Conservation (phyloP, 2,797 vertebrate genomes). For the Periophthalmus magnuspinnatus region DNA sequence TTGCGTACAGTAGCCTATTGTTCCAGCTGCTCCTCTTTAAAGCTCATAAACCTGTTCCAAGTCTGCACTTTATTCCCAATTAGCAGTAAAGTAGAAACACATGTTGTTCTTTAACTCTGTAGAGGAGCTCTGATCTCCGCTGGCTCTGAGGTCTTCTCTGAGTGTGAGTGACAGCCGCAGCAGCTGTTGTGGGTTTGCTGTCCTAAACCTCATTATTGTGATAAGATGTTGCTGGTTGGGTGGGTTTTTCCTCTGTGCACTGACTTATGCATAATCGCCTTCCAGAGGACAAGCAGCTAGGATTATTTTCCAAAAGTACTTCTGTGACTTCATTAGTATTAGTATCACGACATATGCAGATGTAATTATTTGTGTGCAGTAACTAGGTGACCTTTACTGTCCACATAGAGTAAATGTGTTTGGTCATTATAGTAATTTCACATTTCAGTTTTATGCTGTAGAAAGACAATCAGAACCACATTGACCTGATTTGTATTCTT, state of each 20-base stretch:
- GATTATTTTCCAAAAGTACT: conserved; percentile 2
- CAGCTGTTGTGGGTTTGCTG: conserved; percentile 1
- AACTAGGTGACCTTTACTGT: neutral
- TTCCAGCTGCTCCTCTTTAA: conserved; percentile 2
- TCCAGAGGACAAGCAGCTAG: neutral
- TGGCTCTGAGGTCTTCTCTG: neutral
- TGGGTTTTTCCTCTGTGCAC: conserved; percentile 1
- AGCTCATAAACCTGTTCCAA: conserved; percentile 9
- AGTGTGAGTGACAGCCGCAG: conserved; percentile 2
- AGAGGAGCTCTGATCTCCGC: neutral
- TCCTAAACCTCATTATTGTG: conserved; percentile 8
- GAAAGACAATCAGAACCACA: too few species aligned
- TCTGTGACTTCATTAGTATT: neutral
- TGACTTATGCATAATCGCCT: conserved; percentile 1
- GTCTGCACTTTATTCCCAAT: conserved; percentile 4
- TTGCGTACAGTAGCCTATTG: neutral
- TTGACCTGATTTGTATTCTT: too few species aligned
- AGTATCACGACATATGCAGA: neutral
- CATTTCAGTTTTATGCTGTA: too few species aligned
- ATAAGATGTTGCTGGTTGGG: conserved; percentile 4
- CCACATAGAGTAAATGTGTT: neutral
- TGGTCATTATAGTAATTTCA: neutral
- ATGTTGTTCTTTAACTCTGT: conserved; percentile 5
- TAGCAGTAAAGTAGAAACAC: conserved; percentile 7
- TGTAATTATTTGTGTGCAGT: neutral